These are phyloP conservation scores for Nyctibius grandis DNA, from an alignment of 2,797 vertebrate genomes.

Conservation along the genomic window DNA sequence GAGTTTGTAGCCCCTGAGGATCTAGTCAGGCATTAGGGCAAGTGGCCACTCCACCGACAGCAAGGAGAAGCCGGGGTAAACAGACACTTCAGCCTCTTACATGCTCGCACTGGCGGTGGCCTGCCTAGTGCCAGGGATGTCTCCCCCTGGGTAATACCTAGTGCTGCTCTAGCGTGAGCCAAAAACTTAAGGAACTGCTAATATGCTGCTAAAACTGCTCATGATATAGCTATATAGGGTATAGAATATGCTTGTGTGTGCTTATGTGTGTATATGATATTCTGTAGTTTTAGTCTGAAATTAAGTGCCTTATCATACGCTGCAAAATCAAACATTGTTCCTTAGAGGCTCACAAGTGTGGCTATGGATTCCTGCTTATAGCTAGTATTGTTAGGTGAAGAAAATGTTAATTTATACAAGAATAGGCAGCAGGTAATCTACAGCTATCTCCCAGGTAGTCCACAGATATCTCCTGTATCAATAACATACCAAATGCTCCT, in stretches of 20 bases:
- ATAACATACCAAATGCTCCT: neutral
- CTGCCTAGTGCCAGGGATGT: neutral
- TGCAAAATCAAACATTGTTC: neutral
- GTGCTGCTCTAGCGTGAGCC: neutral
- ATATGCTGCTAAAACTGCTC: neutral
- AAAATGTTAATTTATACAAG: neutral
- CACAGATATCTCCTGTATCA: neutral
- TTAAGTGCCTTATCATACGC: neutral
- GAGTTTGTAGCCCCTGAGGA: neutral
- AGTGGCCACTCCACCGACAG: neutral
- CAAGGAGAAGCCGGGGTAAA: neutral
- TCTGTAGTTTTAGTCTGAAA: neutral
- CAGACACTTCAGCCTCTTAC: rapidly evolving
- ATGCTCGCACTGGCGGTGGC: rapidly evolving
- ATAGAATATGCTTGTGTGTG: neutral
- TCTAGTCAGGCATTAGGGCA: too few species aligned
- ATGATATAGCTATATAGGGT: neutral
- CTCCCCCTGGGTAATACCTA: neutral
- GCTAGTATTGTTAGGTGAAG: neutral
- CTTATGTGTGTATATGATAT: neutral
- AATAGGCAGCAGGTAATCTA: neutral
- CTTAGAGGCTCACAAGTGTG: neutral
- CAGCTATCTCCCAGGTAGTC: neutral
- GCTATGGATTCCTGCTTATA: neutral
- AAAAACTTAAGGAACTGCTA: neutral